Evolutionary conservation across 2,113 vertebrate species (phyloP), one percentile per base, ranked within the genome.

Genomic region (Cottus gobio): DNA sequence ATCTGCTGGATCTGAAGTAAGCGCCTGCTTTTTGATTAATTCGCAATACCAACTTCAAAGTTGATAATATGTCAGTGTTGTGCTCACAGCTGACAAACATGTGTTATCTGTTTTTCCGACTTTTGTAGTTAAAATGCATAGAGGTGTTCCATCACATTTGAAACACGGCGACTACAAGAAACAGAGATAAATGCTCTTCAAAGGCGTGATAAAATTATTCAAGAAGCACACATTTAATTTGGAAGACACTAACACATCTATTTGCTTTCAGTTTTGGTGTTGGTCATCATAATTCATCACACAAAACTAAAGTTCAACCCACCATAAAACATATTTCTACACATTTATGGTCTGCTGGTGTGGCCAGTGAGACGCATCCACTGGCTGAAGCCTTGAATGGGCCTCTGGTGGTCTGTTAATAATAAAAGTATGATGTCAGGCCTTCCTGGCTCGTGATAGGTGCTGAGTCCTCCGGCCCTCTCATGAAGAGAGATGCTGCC

Each of bases 401-500:
- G 15, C 28, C 79, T 70, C 62, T 61, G 65, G 61, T 79, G 77
- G 54, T 64, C 20, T 54, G 20, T 52, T 64, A 24, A 76, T 72
- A 77, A 70, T 71, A 42, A 54, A 48, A 66, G 44, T 52, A 57
- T 76, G 77, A 71, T 56, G 68, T 62, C 57, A 62, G 77, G 9
- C 22, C 44, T 20, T 44, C 36, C 12, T 62, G 62, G 50, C 2
- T 31, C 67, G 48, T 64, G 70, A 65, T 22, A 65, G 60, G 37
- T 67, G 66, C 28, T 2, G 46, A 63, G 57, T 3, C 77, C 71
- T 71, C 52, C 70, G 75, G 64, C 78, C 56, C 22, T 3, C 52
- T 77, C 54, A 9, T 62, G 61, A 81, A 60, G 73, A 79, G 80
- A 76, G 31, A 87, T 77, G 39, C 74, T 52, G 57, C n/a, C 54